phyloP scores from a whole-genome alignment of 2,113 vertebrate species.

The Oryzias celebensis region DNA sequence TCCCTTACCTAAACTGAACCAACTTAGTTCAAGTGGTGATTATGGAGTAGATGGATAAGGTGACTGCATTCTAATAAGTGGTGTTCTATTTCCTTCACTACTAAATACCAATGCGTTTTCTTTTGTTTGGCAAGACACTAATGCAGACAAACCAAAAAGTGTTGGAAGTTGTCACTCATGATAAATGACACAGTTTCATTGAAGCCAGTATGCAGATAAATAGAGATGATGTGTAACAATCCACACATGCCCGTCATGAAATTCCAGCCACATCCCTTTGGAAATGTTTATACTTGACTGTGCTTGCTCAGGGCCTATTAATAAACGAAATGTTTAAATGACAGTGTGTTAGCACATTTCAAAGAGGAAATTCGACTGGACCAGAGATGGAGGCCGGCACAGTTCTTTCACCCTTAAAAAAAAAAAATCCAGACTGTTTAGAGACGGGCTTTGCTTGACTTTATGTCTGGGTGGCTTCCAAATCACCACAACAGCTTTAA shows the following conservation, averaged over 20 bases:
- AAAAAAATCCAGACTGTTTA: constrained; percentile 41
- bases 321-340: constrained; percentile 73
- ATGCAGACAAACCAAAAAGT: constrained; percentile 21
- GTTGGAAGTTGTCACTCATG: constrained; percentile 52
- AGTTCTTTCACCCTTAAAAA: constrained; percentile 54
- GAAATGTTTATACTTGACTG: constrained; percentile 74
- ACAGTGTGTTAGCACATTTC: constrained; percentile 73
- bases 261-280: constrained; percentile 67
- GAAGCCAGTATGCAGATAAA: constrained; percentile 67
- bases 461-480: constrained; percentile 33
- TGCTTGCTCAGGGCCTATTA: constrained; percentile 77
- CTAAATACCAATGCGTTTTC: constrained; percentile 38
- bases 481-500: constrained; percentile 33
- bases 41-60: constrained; percentile 76
- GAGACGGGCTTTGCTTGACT: constrained; percentile 19
- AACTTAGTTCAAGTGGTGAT: constrained; percentile 77
- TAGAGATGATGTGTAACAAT: constrained; percentile 71
- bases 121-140: constrained; percentile 28
- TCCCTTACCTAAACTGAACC: constrained; percentile 79
- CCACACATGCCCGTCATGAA: constrained; percentile 72
- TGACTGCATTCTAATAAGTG: constrained; percentile 61
- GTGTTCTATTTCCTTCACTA: constrained; percentile 14
- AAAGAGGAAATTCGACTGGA: constrained; percentile 32
- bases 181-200: constrained; percentile 60
- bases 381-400: constrained; percentile 32